Base-by-base conservation (phyloP, 1,140 invertebrate genomes). In the Cydia splendana region DNA sequence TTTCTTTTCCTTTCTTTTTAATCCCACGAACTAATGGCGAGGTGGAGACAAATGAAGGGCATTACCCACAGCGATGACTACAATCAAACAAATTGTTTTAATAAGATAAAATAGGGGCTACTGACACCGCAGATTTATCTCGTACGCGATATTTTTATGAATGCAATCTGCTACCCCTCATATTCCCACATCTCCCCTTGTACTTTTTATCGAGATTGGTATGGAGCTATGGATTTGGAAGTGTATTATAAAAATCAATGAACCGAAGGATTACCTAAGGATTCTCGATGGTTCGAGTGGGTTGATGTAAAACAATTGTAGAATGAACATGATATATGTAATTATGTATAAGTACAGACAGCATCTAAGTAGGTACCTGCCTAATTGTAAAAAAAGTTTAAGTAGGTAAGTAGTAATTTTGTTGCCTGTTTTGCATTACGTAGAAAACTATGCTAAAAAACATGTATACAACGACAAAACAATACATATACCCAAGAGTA, bases 31-130 rank as follows among this genome's bases (percentile, higher is more conserved):
- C 67, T 71, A 71, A 71, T 71, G 67, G 34, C 30, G 30, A 71
- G 67, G 30, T 71, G 30, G 34, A 71, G 34, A 71, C 67, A 71
- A 71, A 71, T 71, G 30, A 38, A 18, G 34, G n/a, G 34, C 67
- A 71, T 71, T 71, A 71, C 67, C 30, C 67, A 38, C 30, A 38
- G 67, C 67, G 67, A 71, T 71, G 67, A 71, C 67, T 34, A 71
- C 67, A 71, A 71, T 71, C 67, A 71, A 71, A 71, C 67, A 71
- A 71, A 71, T 71, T 71, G 67, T 71, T 71, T 71, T 71, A 71
- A 71, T 71, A 71, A 71, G 67, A 71, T 71, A 71, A 71, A 38
- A 38, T 30, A 42, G 67, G 67, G 67, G 30, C 30, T 42, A 30
- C 65, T 34, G 65, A 18, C 67, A 71, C 30, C 30, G 34, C 67